Conservation (phyloP, 2,888 invertebrate genomes). For the Chymomyza procnemis region DNA sequence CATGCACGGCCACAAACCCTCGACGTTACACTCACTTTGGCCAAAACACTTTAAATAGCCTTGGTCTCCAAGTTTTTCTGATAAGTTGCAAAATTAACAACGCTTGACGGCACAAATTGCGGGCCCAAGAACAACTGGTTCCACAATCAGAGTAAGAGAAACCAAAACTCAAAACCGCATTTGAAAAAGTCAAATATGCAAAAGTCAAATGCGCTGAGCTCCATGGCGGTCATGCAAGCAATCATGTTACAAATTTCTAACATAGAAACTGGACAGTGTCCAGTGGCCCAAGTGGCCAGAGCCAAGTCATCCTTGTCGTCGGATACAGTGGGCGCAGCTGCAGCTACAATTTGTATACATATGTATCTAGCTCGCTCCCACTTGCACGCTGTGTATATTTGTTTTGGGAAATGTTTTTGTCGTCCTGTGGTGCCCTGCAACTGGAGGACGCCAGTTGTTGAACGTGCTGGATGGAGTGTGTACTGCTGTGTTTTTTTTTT, state of each 20-base stretch:
- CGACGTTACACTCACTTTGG: neutral
- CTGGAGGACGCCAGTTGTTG: neutral
- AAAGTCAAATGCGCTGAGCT: conserved; percentile 61
- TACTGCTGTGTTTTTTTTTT: conserved; percentile 5
- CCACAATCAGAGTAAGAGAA: conserved; percentile 15
- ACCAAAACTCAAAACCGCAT: conserved; percentile 40
- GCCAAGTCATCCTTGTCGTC: neutral
- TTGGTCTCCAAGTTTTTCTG: conserved; percentile 62
- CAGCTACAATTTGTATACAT: conserved; percentile 68
- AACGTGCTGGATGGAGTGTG: conserved; percentile 55
- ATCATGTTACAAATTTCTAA: conserved; percentile 67
- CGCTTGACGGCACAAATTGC: conserved; percentile 71
- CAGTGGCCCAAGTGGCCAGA: conserved; percentile 6
- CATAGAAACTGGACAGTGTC: conserved; percentile 28
- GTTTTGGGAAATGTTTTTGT: conserved; percentile 44
- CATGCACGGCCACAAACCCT: neutral
- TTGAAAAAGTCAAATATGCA: conserved; percentile 69
- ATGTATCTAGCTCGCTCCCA: conserved; percentile 36
- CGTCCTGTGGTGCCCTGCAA: neutral
- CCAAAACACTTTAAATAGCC: conserved; percentile 54
- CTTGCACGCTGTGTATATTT: neutral
- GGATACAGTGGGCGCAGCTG: conserved; percentile 46
- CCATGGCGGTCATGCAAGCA: conserved; percentile 56
- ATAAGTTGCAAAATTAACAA: conserved; percentile 70
- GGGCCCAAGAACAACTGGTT: neutral